phyloP scores from a whole-genome alignment of 30 jellyfish, hydroid and myxozoan genomes.

The Sanderia malayensis region DNA sequence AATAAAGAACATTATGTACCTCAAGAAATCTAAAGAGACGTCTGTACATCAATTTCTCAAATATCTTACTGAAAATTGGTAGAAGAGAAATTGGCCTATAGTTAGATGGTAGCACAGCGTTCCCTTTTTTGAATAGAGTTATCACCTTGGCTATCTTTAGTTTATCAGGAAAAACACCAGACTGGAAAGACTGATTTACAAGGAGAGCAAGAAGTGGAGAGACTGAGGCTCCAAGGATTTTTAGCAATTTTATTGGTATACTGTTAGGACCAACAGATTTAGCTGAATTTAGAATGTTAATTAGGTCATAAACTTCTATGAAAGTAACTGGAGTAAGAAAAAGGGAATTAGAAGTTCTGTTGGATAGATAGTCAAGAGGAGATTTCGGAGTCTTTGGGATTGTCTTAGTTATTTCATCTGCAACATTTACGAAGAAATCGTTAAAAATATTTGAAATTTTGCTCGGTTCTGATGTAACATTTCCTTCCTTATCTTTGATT shows the following conservation, averaged over 20 bases:
- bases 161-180: slow-evolving; percentile 30
- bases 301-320: slow-evolving; percentile 46
- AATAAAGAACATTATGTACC: slow-evolving; percentile 17
- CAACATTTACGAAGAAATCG: slow-evolving; percentile 22
- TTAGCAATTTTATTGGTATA: slow-evolving; percentile 32
- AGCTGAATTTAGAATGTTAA: slow-evolving; percentile 12
- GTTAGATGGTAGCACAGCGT: slow-evolving; percentile 28
- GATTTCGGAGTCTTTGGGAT: slow-evolving; percentile 21
- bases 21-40: slow-evolving; percentile 43
- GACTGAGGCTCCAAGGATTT: slow-evolving; percentile 25
- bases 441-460: slow-evolving; percentile 27
- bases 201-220: slow-evolving; percentile 41
- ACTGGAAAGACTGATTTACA: slow-evolving; percentile 22
- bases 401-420: slow-evolving; percentile 41
- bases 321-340: slow-evolving; percentile 40
- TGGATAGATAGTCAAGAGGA: slow-evolving; percentile 29
- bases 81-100: slow-evolving; percentile 44
- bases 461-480: slow-evolving; percentile 28
- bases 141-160: slow-evolving; percentile 29
- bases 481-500: slow-evolving; percentile 41
- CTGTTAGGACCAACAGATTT: slow-evolving; percentile 61
- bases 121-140: slow-evolving; percentile 48
- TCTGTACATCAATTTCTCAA: slow-evolving; percentile 42
- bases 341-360: slow-evolving; percentile 21
- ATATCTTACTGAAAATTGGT: slow-evolving; percentile 32